Percentiles rank a stretch among this genome's conserved stretches.
Evolutionary conservation across 2,888 invertebrate species (phyloP).

Genomic region (Phymatocera aterrima): DNA sequence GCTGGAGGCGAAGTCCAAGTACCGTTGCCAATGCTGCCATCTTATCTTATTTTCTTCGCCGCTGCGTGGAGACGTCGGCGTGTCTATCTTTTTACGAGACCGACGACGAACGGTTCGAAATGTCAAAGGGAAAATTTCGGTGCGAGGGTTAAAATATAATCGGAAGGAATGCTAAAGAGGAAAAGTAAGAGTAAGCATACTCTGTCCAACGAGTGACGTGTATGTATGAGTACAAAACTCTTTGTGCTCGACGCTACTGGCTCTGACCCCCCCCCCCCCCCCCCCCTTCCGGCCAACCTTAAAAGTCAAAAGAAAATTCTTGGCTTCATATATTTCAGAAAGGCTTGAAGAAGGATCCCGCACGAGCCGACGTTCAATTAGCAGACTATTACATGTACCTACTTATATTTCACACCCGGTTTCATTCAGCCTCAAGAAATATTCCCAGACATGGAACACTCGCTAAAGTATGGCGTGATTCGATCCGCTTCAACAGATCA

Average conservation of each 20-base stretch:
- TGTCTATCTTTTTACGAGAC: slow-evolving; percentile 18
- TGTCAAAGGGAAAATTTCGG: slow-evolving; percentile 27
- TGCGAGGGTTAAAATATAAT: slow-evolving; percentile 1
- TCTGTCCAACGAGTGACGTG: slow-evolving; percentile 25
- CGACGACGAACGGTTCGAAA: slow-evolving; percentile 10
- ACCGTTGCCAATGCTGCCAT: background rate
- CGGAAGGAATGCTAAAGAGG: background rate
- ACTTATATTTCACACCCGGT: slow-evolving; percentile 18
- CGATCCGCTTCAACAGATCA: slow-evolving; percentile 71
- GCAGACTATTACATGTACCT: slow-evolving; percentile 34
- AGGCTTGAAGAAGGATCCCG: slow-evolving; percentile 11
- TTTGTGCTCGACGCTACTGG: slow-evolving; percentile 14
- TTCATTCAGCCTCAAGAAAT: background rate
- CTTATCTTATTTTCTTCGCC: background rate
- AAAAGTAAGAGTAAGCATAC: slow-evolving; percentile 5
- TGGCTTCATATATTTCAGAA: background rate
- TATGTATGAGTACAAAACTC: background rate
- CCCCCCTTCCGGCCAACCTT: no score
- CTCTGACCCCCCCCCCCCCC: background rate
- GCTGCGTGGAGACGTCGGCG: background rate
- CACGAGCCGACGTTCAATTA: slow-evolving; percentile 35
- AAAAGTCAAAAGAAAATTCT: slow-evolving; percentile 13
- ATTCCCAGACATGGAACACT: background rate
- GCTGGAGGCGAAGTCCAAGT: background rate
- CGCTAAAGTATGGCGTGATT: slow-evolving; percentile 16